A percentile compares a stretch with the other conserved stretches of the same genome.
Evolutionary conservation across 2,888 invertebrate genomes (phyloP).

Genomic region (Torymus texanus): DNA sequence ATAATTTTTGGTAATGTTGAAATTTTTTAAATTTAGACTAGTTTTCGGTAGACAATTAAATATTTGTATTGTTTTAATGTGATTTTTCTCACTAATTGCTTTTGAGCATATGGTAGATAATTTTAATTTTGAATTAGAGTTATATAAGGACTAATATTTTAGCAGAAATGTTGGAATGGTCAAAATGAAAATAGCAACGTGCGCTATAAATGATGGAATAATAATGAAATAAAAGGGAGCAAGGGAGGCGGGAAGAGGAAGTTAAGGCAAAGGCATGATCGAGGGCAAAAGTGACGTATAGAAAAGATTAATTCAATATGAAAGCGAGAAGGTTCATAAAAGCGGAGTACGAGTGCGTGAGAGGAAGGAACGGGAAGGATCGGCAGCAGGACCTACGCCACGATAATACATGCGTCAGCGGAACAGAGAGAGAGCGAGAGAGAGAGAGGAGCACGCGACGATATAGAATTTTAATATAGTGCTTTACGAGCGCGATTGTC

Average conservation of each 20-base stretch:
- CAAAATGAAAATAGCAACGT: too few relatives aligned
- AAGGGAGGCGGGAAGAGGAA: not conserved
- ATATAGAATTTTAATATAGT: slow-evolving; percentile 76
- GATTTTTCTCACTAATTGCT: too few relatives aligned
- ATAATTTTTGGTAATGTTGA: too few relatives aligned
- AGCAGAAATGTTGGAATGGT: too few relatives aligned
- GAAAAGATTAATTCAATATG: slow-evolving; percentile 29
- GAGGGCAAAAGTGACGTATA: not conserved
- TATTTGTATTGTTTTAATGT: too few relatives aligned
- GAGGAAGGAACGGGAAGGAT: slow-evolving; percentile 1
- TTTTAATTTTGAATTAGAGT: too few relatives aligned
- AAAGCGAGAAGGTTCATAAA: slow-evolving; percentile 32
- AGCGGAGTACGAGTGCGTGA: not conserved
- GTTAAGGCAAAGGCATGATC: not conserved
- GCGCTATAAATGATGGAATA: too few relatives aligned
- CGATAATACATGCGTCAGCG: slow-evolving; percentile 50
- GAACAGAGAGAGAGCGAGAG: too few relatives aligned
- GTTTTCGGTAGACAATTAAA: too few relatives aligned
- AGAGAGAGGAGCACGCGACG: slow-evolving; percentile 56
- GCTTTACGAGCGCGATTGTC: slow-evolving; percentile 75
- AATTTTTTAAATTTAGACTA: too few relatives aligned
- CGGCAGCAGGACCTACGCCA: not conserved
- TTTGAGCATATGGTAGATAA: too few relatives aligned
- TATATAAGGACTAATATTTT: too few relatives aligned
- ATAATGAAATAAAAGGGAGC: not conserved